Conservation (phyloP, 1,140 invertebrate species). For the Ceratina australensis region DNA sequence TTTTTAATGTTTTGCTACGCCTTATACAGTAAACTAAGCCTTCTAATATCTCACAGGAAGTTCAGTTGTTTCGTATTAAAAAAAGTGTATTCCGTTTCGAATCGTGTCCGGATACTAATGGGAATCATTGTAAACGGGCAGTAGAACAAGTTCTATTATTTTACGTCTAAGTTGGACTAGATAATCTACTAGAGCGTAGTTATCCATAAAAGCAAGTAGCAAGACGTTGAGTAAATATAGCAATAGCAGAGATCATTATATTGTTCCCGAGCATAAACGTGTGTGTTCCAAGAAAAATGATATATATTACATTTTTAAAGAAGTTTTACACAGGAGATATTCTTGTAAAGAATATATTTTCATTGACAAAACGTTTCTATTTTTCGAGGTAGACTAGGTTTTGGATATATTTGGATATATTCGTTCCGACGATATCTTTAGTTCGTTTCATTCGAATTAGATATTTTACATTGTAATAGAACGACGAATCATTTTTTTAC, state of each 20-base stretch:
- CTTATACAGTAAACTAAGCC: too few relatives aligned
- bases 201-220: constrained; percentile 11
- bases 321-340: constrained; percentile 51
- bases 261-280: constrained; percentile 61
- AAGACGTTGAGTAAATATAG: constrained; percentile 51
- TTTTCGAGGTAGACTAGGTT: constrained; percentile 56
- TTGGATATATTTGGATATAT: constrained; percentile 41
- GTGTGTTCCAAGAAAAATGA: constrained; percentile 58
- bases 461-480: constrained; percentile 10
- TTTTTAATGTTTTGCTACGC: too few relatives aligned
- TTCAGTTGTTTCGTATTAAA: too few relatives aligned
- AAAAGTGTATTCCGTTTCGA: too few relatives aligned
- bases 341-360: constrained; percentile 56
- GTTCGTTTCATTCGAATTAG: constrained; percentile 15
- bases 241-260: constrained; percentile 59
- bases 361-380: constrained; percentile 46
- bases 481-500: constrained; percentile 14
- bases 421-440: constrained; percentile 35
- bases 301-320: constrained; percentile 49
- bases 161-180: too few relatives aligned
- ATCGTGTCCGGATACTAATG: too few relatives aligned
- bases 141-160: too few relatives aligned
- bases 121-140: too few relatives aligned
- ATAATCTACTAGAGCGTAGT: background rate
- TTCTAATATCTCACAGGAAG: too few relatives aligned